Conservation (phyloP, 2,113 vertebrate genomes). For the Rhineura floridana region DNA sequence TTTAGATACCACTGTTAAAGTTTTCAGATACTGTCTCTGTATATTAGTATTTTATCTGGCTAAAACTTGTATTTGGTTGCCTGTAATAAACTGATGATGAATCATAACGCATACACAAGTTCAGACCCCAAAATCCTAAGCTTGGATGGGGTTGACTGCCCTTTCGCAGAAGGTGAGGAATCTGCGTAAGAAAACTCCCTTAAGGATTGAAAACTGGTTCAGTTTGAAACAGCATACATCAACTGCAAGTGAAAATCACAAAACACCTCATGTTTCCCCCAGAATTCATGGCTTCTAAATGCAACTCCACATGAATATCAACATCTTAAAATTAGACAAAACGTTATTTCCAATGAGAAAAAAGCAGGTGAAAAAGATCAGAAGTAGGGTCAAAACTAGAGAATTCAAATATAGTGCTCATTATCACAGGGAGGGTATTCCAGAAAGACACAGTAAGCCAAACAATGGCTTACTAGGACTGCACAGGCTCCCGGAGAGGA, state of each 20-base stretch:
- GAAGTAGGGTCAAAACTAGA: background rate
- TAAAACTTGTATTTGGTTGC: no score
- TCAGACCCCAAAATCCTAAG: background rate
- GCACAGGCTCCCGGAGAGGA: no score
- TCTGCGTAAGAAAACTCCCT: slow-evolving; percentile 24
- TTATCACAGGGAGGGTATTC: background rate
- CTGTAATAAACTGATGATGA: no score
- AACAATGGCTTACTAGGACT: no score
- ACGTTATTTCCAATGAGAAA: background rate
- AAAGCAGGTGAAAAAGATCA: no score
- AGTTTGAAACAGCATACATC: slow-evolving; percentile 2
- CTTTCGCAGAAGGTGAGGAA: background rate
- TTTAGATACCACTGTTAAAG: no score
- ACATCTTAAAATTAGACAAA: background rate
- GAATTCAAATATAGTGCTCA: background rate
- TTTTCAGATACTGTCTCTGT: no score
- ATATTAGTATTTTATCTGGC: no score
- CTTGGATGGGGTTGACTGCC: background rate
- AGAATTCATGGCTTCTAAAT: slow-evolving; percentile 2
- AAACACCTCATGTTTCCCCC: background rate
- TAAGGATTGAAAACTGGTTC: slow-evolving; percentile 23
- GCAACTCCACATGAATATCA: background rate
- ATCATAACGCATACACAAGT: background rate
- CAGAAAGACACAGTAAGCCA: no score
- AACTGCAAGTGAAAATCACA: slow-evolving; percentile 13